These are phyloP conservation scores for Cyphomyrmex costatus DNA, from an alignment of 1,140 invertebrate species.

Conservation along the genomic window DNA sequence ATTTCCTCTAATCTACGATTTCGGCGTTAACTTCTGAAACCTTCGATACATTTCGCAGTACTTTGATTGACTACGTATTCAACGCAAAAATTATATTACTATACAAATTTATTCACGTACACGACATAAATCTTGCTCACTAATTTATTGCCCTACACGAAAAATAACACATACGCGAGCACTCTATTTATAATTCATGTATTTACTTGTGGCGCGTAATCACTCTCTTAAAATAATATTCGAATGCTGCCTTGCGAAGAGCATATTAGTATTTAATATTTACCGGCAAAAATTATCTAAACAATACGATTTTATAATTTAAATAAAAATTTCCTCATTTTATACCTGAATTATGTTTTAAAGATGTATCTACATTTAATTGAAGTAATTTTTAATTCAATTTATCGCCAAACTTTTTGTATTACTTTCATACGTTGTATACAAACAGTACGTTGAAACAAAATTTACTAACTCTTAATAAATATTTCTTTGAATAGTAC, in stretches of 20 bases:
- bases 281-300: conserved; percentile 16
- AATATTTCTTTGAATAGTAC: no score
- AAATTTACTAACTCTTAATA: no score
- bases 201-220: conserved; percentile 13
- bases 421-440: no score
- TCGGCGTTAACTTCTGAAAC: not conserved
- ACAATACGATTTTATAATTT: no score
- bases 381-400: no score
- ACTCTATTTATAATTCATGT: conserved; percentile 37
- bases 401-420: no score
- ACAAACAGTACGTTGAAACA: no score
- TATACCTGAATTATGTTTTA: no score
- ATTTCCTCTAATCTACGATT: conserved; percentile 29
- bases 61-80: not conserved
- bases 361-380: no score
- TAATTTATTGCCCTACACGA: not conserved
- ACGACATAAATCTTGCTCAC: not conserved
- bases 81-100: conserved; percentile 14
- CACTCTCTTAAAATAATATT: conserved; percentile 38
- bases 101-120: conserved; percentile 7
- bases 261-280: conserved; percentile 15
- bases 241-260: not conserved
- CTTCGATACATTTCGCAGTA: not conserved
- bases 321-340: no score
- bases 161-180: not conserved